Base-by-base conservation (phyloP, 2,797 vertebrate genomes). In the Linurgus olivaceus region DNA sequence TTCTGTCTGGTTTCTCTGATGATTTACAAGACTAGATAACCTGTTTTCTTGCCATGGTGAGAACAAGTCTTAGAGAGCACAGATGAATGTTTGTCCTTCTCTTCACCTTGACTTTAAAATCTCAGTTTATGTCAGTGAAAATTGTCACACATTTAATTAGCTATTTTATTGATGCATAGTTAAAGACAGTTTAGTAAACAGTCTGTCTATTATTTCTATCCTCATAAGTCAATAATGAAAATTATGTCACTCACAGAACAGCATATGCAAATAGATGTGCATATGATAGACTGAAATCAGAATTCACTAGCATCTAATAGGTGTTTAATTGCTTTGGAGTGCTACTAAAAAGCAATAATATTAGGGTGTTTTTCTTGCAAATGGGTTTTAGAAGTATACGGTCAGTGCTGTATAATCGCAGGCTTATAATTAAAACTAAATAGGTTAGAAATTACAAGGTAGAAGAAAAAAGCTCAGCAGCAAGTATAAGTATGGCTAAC, bases 311-410 rank as follows among this genome's bases (percentile, higher is more conserved):
- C 68, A 62, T 54, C 52, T 93, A 93, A 40, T 57, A 93, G 52
- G n/a, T 71, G 23, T 65, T 95, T 87, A 93, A 91, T 92, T 96
- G 65, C 77, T 96, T 89, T 90, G 44, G 71, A 92, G 72, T 87
- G 68, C 35, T 90, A 40, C 71, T 79, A 77, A 87, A 90, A 79
- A 40, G n/a, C 52, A 86, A 14, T 70, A 93, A 51, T 84, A 87
- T 87, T 74, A 74, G 20, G 33, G 91, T 4, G 16, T 44, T 78
- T 85, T 89, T 44, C 74, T 87, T 77, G 48, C 33, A 91, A 83
- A 89, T 78, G 82, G 31, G 14, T 71, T 93, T 79, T 82, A 73
- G 47, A 87, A 89, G 52, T 57, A 77, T 72, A 77, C 0, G 10
- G 84, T 87, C 80, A 87, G 57, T 31, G n/a, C 45, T 89, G n/a